Conservation (phyloP, 2,888 invertebrate genomes). For the Priapulus caudatus region DNA sequence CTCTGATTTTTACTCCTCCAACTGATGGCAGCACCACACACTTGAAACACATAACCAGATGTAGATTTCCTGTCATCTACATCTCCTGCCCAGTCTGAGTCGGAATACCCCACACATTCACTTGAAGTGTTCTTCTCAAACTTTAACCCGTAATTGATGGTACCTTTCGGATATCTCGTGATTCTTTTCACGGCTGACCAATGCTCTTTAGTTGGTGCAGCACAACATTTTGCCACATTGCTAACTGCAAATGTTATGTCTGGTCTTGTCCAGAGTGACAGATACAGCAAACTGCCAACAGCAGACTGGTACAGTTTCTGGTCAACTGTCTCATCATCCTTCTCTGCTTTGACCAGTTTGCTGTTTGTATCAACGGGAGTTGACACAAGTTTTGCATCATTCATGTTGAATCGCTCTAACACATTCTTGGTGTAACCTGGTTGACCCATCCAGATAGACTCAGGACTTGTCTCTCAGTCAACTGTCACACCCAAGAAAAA, state of each 20-base stretch:
- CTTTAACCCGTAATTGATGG: constrained; percentile 7
- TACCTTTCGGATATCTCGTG: constrained; percentile 16
- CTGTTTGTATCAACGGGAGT: constrained; percentile 15
- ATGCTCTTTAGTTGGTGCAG: constrained; percentile 14
- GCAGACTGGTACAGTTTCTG: constrained; percentile 12
- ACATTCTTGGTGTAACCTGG: constrained; percentile 11
- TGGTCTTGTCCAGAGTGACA: constrained; percentile 17
- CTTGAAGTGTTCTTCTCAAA: too few species aligned
- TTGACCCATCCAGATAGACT: too few species aligned
- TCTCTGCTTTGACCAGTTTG: too few species aligned
- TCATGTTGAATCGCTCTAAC: constrained; percentile 12
- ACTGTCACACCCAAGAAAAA: too few species aligned
- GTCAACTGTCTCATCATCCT: too few species aligned
- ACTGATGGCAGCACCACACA: too few species aligned
- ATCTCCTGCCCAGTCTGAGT: constrained; percentile 30
- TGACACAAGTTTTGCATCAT: constrained; percentile 13
- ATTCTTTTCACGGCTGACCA: constrained; percentile 17
- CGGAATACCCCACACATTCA: constrained; percentile 21
- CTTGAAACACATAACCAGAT: constrained; percentile 26
- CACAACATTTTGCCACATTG: constrained; percentile 7
- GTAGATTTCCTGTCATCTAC: constrained; percentile 27
- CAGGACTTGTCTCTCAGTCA: too few species aligned
- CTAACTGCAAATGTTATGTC: constrained; percentile 19
- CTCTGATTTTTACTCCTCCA: too few species aligned
- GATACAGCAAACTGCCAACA: constrained; percentile 18